Percentiles rank a stretch among this genome's conserved stretches.
Conservation (phyloP, 2,888 invertebrate species). For the Drosophila yooni region DNA sequence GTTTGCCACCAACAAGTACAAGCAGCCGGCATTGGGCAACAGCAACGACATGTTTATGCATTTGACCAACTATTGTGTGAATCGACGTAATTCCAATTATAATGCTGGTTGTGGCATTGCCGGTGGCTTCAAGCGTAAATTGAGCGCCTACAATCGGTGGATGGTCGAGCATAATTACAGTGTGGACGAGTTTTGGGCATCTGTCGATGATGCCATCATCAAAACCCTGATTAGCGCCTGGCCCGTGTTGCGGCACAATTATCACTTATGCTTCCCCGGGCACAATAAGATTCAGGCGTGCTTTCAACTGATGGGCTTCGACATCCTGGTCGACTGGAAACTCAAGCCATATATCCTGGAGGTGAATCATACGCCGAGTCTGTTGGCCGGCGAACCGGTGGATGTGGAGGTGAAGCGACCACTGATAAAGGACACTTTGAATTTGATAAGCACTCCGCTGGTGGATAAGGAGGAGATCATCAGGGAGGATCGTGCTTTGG, state of each 20-base stretch:
- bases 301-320: conserved; percentile 96
- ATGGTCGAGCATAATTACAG: conserved; percentile 89
- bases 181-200: conserved; percentile 91
- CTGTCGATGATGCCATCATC: conserved; percentile 95
- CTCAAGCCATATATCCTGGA: conserved; percentile 94
- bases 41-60: conserved; percentile 96
- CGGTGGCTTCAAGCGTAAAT: conserved; percentile 94
- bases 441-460: conserved; percentile 91
- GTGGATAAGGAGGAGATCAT: conserved; percentile 90
- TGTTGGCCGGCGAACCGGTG: conserved; percentile 94
- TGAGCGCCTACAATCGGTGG: conserved; percentile 92
- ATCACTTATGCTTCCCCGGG: conserved; percentile 93
- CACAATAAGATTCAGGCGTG: conserved; percentile 94
- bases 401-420: conserved; percentile 95
- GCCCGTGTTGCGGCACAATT: conserved; percentile 94
- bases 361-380: conserved; percentile 97
- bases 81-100: conserved; percentile 94
- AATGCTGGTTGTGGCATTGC: conserved; percentile 88
- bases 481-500: conserved; percentile 88
- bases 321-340: conserved; percentile 93
- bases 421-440: conserved; percentile 91
- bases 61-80: conserved; percentile 96
- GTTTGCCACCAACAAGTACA: conserved; percentile 95
- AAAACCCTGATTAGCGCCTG: conserved; percentile 95
- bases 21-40: conserved; percentile 92